phyloP scores from a whole-genome alignment of 2,797 vertebrate species.

The Tokudaia muenninki region DNA sequence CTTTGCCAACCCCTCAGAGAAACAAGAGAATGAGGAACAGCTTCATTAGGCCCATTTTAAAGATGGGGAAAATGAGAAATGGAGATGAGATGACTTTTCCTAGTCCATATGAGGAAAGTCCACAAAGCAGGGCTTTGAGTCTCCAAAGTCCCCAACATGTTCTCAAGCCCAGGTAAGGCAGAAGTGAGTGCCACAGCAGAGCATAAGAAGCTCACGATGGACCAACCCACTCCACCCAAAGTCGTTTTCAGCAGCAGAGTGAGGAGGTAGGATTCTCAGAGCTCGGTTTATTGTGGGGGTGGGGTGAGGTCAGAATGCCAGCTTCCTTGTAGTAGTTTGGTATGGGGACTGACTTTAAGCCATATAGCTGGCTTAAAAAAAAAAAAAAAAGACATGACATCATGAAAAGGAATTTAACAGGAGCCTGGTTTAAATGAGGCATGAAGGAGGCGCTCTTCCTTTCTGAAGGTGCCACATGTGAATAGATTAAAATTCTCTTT shows the following conservation, averaged over 20 bases:
- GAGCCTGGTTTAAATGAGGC: constrained; percentile 76
- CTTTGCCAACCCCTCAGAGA: constrained; percentile 11
- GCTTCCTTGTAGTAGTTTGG: constrained; percentile 65
- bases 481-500: constrained; percentile 78
- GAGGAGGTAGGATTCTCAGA: constrained; percentile 1
- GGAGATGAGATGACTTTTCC: not conserved
- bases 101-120: not conserved
- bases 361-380: constrained; percentile 60
- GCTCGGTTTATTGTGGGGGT: constrained; percentile 32
- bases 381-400: constrained; percentile 81
- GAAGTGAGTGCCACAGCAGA: not conserved
- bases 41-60: not conserved
- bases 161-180: not conserved
- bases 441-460: constrained; percentile 69
- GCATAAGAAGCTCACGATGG: not conserved
- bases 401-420: constrained; percentile 80
- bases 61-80: not conserved
- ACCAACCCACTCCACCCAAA: not conserved
- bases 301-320: constrained; percentile 65
- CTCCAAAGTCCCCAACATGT: not conserved
- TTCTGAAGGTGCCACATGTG: constrained; percentile 76
- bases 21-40: not conserved
- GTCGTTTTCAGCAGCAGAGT: constrained; percentile 28
- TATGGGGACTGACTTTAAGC: constrained; percentile 70
- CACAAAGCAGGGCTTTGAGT: constrained; percentile 31